Evolutionary conservation across 1,140 invertebrate species (phyloP).

Genomic region (Bombus soroeensis): DNA sequence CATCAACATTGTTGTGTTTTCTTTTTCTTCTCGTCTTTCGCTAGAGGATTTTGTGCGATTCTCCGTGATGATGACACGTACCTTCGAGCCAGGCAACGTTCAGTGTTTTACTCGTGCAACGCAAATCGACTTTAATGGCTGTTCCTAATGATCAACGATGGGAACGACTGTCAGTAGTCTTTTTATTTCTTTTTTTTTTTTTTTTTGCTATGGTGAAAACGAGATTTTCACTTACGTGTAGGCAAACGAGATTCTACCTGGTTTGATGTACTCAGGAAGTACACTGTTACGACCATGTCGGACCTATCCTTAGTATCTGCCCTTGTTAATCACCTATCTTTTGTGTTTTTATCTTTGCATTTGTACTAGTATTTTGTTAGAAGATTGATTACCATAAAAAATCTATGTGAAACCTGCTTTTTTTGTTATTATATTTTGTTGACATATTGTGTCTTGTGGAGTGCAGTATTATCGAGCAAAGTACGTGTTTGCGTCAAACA

Average conservation of each 20-base stretch:
- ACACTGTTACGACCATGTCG: constrained; percentile 5
- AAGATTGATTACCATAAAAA: not conserved
- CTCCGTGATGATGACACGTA: constrained; percentile 40
- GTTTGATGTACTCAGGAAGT: constrained; percentile 17
- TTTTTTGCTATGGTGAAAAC: constrained; percentile 49
- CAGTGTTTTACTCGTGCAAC: constrained; percentile 54
- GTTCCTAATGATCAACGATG: constrained; percentile 65
- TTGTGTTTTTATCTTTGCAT: not conserved
- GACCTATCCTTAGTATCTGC: not conserved
- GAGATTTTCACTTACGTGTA: constrained; percentile 62
- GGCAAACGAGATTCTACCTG: constrained; percentile 56
- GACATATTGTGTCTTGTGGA: not conserved
- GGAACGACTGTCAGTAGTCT: constrained; percentile 45
- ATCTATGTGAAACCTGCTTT: not conserved
- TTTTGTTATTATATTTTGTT: not conserved
- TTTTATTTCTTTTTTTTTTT: constrained; percentile 23
- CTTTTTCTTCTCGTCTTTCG: not conserved
- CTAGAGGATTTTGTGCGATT: constrained; percentile 19
- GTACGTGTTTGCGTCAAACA: not conserved
- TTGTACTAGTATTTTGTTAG: not conserved
- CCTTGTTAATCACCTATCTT: not conserved
- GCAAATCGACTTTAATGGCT: constrained; percentile 66
- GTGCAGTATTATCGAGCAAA: not conserved
- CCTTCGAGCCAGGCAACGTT: constrained; percentile 15
- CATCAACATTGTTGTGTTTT: not conserved